Evolutionary conservation across 2,797 vertebrate genomes (phyloP), one percentile per base, ranked within the genome.

Genomic region (Myripristis jacobus): DNA sequence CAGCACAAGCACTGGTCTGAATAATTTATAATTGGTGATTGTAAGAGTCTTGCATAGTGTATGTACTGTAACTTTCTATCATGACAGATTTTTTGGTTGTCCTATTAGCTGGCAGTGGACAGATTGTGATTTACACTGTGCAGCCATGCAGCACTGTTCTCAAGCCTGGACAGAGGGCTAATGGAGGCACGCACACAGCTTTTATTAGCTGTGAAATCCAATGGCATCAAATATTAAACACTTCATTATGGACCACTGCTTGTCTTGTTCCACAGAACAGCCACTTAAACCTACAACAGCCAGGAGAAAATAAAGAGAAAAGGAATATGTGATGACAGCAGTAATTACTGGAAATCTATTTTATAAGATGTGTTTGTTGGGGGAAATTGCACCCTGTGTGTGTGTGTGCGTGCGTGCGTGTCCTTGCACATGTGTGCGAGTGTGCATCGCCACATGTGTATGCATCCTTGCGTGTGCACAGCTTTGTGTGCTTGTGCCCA

Each of bases 191-290:
- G 87, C 83, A 81, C 69, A 25, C 78, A 73, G 87, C 87, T 91
- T 93, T 94, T 92, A 93, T 93, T 93, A 94, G 93, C 91, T 91
- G 90, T 89, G 88, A 91, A 93, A 93, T 93, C 88, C 89, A 88
- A 83, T 85, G 90, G 88, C 88, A 92, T 94, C 90, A 94, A 94
- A 94, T 93, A 94, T 94, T 93, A 89, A 94, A 92, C 88, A 89
- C 86, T 92, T 94, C 91, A 93, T 94, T 93, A 94, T 82, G 89
- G 89, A 86, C 87, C 85, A 59, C 84, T 80, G 88, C 88, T 91
- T 91, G 92, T 93, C 92, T 90, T 89, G 88, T 92, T 91, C 82
- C 86, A 85, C 83, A 64, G 83, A 91, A 86, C 83, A 87, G 89
- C 88, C 91, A 92, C 91, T 93, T 92, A 93, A 93, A 93, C 79